Evolutionary conservation across 2,888 invertebrate genomes (phyloP).

Genomic region (Panopea generosa): DNA sequence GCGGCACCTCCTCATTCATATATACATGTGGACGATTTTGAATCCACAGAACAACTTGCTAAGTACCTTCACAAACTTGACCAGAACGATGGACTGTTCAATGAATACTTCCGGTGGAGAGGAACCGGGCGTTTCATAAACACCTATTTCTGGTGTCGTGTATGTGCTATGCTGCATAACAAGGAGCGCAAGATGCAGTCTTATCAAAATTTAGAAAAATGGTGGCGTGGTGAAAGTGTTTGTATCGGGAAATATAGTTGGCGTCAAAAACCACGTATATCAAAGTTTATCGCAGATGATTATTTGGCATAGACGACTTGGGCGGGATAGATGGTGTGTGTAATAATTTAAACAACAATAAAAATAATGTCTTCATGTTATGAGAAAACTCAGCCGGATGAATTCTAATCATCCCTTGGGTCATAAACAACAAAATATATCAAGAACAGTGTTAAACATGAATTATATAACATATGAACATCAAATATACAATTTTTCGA

Average conservation of each 20-base stretch:
- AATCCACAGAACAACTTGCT: constrained; percentile 94
- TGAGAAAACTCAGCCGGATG: no score
- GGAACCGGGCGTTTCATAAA: constrained; percentile 98
- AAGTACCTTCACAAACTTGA: constrained; percentile 94
- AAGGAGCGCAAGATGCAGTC: constrained; percentile 65
- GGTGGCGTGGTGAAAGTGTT: constrained; percentile 91
- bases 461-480: no score
- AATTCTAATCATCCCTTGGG: no score
- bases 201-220: constrained; percentile 94
- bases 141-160: constrained; percentile 96
- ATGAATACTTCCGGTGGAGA: constrained; percentile 97
- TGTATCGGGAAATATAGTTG: constrained; percentile 78
- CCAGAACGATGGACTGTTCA: constrained; percentile 94
- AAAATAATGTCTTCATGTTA: no score
- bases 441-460: no score
- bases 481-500: no score
- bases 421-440: no score
- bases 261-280: constrained; percentile 56
- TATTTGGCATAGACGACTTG: no score
- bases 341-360: no score
- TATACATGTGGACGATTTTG: constrained; percentile 98
- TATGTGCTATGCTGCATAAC: constrained; percentile 89
- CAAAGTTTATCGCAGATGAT: constrained; percentile 55
- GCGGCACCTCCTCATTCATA: constrained; percentile 97
- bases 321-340: no score